A percentile compares a stretch with the other conserved stretches of the same genome.
These are phyloP conservation scores for Zosterops borbonicus DNA, from an alignment of 2,113 vertebrate genomes.

Conservation along the genomic window DNA sequence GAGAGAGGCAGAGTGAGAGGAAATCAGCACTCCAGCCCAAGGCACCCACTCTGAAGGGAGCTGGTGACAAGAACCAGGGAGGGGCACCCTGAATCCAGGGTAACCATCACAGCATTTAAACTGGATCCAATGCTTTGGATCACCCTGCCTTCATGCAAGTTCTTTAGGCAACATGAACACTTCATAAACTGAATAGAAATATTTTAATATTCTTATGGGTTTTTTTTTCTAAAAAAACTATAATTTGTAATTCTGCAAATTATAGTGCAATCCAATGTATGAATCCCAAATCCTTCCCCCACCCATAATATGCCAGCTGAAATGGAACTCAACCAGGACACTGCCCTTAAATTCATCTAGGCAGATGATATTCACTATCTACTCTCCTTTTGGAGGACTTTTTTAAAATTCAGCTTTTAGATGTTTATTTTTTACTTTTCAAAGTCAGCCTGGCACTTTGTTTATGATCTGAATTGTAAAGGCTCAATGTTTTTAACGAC, in stretches of 20 bases:
- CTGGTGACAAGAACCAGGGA: neutral
- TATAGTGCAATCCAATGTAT: neutral
- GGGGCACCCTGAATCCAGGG: neutral
- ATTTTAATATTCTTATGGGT: neutral
- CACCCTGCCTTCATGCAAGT: neutral
- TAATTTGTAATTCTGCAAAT: neutral
- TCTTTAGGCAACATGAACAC: neutral
- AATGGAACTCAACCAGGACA: neutral
- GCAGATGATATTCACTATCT: neutral
- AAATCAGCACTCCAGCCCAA: neutral
- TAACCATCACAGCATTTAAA: neutral
- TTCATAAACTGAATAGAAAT: neutral
- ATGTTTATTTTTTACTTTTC: neutral
- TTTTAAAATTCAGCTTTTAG: neutral
- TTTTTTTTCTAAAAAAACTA: neutral
- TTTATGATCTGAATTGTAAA: slow-evolving; percentile 9
- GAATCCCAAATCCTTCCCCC: neutral
- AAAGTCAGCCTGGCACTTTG: neutral
- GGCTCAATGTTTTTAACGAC: slow-evolving; percentile 1
- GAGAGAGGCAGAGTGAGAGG: neutral
- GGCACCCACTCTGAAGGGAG: neutral
- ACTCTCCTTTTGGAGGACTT: neutral
- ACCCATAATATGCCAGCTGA: neutral
- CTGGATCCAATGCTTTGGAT: neutral
- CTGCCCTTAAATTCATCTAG: neutral